These are phyloP conservation scores for Brachionus manjavacas DNA, from an alignment of 1,140 invertebrate species.

Conservation along the genomic window DNA sequence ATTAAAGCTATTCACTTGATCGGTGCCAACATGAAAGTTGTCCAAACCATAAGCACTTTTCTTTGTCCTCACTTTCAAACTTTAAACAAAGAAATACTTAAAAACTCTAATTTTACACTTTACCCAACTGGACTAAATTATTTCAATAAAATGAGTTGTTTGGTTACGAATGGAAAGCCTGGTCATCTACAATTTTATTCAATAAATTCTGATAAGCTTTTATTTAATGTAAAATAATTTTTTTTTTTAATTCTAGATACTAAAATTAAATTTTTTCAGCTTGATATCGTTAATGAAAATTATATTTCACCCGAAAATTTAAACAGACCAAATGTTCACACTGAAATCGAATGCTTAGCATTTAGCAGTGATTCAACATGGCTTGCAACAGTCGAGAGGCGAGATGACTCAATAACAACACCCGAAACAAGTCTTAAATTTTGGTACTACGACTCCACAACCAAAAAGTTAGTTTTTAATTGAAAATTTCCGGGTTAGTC, in stretches of 20 bases:
- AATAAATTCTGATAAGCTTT: conserved; percentile 63
- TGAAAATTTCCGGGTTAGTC: not conserved
- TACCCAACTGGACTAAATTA: conserved; percentile 11
- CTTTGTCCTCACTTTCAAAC: not conserved
- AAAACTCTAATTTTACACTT: not conserved
- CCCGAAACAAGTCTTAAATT: conserved; percentile 72
- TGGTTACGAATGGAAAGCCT: conserved; percentile 64
- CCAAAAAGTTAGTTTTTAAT: conserved; percentile 63
- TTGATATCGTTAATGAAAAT: conserved; percentile 72
- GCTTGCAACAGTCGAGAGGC: conserved; percentile 71
- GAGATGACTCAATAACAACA: conserved; percentile 61
- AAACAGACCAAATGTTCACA: conserved; percentile 50
- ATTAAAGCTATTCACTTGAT: conserved; percentile 63
- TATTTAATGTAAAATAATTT: conserved; percentile 68
- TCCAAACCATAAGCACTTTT: conserved; percentile 64
- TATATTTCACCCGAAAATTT: conserved; percentile 61
- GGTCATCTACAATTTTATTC: conserved; percentile 78
- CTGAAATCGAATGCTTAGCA: conserved; percentile 66
- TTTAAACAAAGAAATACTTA: not conserved
- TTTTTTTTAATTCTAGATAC: not conserved
- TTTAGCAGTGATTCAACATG: conserved; percentile 67
- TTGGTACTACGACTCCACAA: conserved; percentile 66
- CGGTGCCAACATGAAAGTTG: conserved; percentile 51
- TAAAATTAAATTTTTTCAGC: conserved; percentile 57
- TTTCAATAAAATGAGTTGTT: conserved; percentile 37